A percentile compares a stretch with the other conserved stretches of the same genome.
Conservation (phyloP, 2,113 vertebrate genomes). For the Embiotoca jacksoni region DNA sequence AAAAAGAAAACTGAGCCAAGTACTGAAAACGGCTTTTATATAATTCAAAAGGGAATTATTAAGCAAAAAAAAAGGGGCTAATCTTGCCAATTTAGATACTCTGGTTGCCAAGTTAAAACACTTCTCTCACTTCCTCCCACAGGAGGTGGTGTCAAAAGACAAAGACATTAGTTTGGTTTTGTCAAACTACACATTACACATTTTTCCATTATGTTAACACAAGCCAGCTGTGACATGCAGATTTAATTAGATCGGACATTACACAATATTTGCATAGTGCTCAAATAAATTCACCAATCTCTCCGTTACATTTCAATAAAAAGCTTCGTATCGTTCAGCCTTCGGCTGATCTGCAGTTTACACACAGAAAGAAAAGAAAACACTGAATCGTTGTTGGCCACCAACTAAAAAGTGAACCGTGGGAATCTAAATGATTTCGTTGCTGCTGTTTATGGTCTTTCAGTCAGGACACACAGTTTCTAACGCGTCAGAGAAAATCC, state of each 20-base stretch:
- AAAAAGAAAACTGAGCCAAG: conserved; percentile 8
- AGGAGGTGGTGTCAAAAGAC: conserved; percentile 18
- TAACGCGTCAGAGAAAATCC: conserved; percentile 30
- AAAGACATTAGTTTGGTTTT: background rate
- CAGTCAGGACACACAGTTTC: background rate
- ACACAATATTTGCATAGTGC: too few relatives aligned
- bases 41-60: conserved; percentile 6
- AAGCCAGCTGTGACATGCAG: too few relatives aligned
- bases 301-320: too few relatives aligned
- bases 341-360: too few relatives aligned
- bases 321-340: too few relatives aligned
- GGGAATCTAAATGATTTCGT: conserved; percentile 15
- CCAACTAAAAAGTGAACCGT: background rate
- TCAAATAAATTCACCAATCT: too few relatives aligned
- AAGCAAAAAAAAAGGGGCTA: background rate
- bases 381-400: too few relatives aligned
- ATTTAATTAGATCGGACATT: too few relatives aligned
- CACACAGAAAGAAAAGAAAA: too few relatives aligned
- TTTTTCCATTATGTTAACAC: too few relatives aligned
- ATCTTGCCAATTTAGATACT: conserved; percentile 7
- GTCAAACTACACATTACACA: too few relatives aligned
- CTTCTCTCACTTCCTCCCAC: conserved; percentile 8
- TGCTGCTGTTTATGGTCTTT: conserved; percentile 6
- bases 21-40: conserved; percentile 24
- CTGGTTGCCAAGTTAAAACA: conserved; percentile 34